Percentiles rank a stretch among this genome's conserved stretches.
phyloP scores from a whole-genome alignment of 2,888 invertebrate species.

The Nysson spinosus region DNA sequence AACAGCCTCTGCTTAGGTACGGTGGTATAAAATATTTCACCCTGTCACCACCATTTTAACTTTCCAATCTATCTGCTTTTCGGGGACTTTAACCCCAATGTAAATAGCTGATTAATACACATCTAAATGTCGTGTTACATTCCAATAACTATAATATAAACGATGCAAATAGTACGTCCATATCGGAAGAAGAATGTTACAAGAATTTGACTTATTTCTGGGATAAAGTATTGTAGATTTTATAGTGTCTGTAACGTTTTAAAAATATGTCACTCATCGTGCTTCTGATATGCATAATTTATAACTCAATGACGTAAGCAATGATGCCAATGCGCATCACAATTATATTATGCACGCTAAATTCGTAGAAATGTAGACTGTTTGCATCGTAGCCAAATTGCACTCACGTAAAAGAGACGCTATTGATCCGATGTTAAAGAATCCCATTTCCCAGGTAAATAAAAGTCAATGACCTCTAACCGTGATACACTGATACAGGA shows the following conservation, averaged over 20 bases:
- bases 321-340: too few relatives aligned
- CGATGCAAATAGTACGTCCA: not conserved
- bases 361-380: too few relatives aligned
- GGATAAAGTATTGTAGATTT: not conserved
- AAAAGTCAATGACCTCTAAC: too few relatives aligned
- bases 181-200: not conserved
- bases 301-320: too few relatives aligned
- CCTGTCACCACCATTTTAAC: not conserved
- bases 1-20: not conserved
- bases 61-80: not conserved
- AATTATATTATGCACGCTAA: too few relatives aligned
- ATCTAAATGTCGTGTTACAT: not conserved
- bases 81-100: not conserved
- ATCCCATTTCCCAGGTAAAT: too few relatives aligned
- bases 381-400: too few relatives aligned
- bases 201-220: too few relatives aligned
- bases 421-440: too few relatives aligned
- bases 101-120: not conserved
- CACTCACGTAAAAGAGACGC: too few relatives aligned
- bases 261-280: not conserved
- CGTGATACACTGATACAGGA: conserved; percentile 31
- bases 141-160: not conserved
- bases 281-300: too few relatives aligned
- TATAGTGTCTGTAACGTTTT: not conserved
- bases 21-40: not conserved